A percentile compares a stretch with the other conserved stretches of the same genome.
These are phyloP conservation scores for Zaprionus vittiger DNA, from an alignment of 1,140 invertebrate species.

Conservation along the genomic window DNA sequence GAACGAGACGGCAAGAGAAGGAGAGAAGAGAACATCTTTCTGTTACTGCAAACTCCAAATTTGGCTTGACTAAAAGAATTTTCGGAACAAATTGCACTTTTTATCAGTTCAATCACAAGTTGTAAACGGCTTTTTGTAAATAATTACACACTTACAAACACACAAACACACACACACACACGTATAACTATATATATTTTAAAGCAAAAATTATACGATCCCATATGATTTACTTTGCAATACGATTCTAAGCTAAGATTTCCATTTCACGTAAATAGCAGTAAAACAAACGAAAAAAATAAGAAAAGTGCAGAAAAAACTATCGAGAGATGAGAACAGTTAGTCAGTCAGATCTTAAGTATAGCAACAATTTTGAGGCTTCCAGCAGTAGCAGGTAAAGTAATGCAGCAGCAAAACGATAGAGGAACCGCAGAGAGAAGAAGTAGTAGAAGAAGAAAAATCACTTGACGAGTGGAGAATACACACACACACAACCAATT, in stretches of 20 bases:
- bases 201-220: constrained; percentile 29
- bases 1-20: constrained; percentile 16
- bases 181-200: constrained; percentile 23
- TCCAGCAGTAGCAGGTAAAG: constrained; percentile 39
- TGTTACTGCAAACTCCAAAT: background rate
- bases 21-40: background rate
- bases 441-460: background rate
- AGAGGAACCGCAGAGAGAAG: constrained; percentile 11
- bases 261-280: constrained; percentile 57
- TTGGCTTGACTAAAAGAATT: background rate
- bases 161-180: constrained; percentile 5
- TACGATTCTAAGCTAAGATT: constrained; percentile 72
- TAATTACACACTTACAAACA: constrained; percentile 3
- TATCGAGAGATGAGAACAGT: background rate
- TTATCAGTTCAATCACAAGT: background rate
- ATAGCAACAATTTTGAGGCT: constrained; percentile 51
- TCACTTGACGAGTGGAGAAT: background rate
- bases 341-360: constrained; percentile 21
- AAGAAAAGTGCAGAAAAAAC: background rate
- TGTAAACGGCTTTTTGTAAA: constrained; percentile 2
- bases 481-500: constrained; percentile 16
- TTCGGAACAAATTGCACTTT: background rate
- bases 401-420: constrained; percentile 9
- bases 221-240: constrained; percentile 53
- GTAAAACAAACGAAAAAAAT: constrained; percentile 30